Evolutionary conservation across 2,797 vertebrate species (phyloP).

Genomic region (Cygnus olor): DNA sequence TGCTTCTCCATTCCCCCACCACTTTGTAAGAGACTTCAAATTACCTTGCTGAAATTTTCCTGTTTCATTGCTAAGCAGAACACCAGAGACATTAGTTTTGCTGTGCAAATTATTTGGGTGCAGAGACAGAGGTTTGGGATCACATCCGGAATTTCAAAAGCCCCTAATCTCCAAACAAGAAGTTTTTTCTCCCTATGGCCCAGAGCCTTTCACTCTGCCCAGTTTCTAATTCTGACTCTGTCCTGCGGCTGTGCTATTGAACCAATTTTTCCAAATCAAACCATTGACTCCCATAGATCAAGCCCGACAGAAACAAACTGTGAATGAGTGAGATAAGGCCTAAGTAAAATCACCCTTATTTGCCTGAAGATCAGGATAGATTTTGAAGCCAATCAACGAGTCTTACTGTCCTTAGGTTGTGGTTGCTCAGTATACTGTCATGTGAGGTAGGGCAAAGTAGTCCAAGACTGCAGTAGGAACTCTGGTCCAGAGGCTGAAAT

Average conservation of each 20-base stretch:
- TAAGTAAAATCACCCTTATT: not conserved
- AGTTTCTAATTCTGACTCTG: not conserved
- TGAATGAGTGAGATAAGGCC: not conserved
- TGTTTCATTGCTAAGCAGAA: not conserved
- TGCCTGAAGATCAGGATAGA: not conserved
- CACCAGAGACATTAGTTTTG: not conserved
- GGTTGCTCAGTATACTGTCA: not conserved
- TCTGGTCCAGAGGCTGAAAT: not conserved
- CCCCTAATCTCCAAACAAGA: not conserved
- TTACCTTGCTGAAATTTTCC: not conserved
- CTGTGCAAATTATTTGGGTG: not conserved
- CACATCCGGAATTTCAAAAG: not conserved
- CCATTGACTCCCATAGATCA: not conserved
- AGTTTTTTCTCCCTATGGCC: not conserved
- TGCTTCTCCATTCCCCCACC: not conserved
- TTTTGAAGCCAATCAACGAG: not conserved
- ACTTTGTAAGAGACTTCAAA: not conserved
- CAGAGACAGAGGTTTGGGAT: not conserved
- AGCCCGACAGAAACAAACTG: not conserved
- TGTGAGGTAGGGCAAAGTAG: not conserved
- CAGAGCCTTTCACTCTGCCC: not conserved
- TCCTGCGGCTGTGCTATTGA: too few relatives aligned
- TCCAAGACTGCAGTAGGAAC: not conserved
- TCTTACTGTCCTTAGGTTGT: not conserved
- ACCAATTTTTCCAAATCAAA: not conserved